Evolutionary conservation across 2,113 vertebrate genomes (phyloP).

Genomic region (Tupaia tana): DNA sequence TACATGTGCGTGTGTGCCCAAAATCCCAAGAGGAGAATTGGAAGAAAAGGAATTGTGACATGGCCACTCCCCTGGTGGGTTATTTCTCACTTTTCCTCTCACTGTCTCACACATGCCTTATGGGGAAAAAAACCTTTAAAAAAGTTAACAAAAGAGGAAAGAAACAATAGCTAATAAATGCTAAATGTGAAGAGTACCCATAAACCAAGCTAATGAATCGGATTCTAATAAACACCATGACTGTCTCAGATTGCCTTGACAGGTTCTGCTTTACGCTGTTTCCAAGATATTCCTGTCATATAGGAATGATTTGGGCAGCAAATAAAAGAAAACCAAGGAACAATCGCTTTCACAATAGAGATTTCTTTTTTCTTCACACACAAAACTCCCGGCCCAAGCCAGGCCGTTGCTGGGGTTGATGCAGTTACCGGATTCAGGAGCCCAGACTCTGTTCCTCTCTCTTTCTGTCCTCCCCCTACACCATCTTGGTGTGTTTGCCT

Average conservation of each 20-base stretch:
- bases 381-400: not conserved
- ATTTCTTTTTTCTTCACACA: not conserved
- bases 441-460: not conserved
- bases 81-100: no score
- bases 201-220: constrained; percentile 11
- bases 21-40: no score
- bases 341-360: constrained; percentile 24
- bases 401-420: not conserved
- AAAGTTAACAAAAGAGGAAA: not conserved
- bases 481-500: not conserved
- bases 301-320: constrained; percentile 31
- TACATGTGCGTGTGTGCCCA: no score
- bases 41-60: no score
- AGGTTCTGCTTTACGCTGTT: not conserved
- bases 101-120: no score
- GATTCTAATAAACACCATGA: not conserved
- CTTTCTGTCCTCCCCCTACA: not conserved
- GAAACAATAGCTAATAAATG: not conserved
- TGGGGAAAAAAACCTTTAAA: no score
- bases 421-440: not conserved
- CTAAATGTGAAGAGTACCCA: not conserved
- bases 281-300: not conserved
- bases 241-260: not conserved
- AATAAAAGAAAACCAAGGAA: constrained; percentile 39
- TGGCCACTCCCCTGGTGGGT: no score